phyloP scores from a whole-genome alignment of 2,113 vertebrate genomes.

The Centrocercus urophasianus region DNA sequence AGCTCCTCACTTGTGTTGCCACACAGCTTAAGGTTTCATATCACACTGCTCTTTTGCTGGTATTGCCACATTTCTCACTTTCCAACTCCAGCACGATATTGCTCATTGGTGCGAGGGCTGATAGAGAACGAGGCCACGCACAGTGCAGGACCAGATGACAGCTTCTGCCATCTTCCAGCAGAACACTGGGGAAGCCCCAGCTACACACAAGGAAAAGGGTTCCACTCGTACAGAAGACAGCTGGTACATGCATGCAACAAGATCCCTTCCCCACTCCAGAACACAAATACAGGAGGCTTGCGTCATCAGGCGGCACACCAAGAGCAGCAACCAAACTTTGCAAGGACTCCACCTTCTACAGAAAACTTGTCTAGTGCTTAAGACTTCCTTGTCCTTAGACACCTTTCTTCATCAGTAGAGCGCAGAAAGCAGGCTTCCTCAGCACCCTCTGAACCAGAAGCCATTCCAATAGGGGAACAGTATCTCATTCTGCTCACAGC shows the following conservation, averaged over 20 bases:
- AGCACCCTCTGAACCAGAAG: neutral
- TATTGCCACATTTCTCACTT: fast-evolving
- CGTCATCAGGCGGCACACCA: fast-evolving
- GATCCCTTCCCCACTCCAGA: neutral
- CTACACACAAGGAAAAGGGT: neutral
- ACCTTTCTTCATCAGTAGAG: neutral
- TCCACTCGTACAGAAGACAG: fast-evolving
- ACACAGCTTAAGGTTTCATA: neutral
- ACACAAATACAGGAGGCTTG: fast-evolving
- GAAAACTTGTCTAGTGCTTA: fast-evolving
- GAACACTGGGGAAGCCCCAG: neutral
- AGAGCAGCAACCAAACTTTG: fast-evolving
- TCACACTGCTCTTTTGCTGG: neutral
- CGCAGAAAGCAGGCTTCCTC: neutral
- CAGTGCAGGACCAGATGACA: fast-evolving
- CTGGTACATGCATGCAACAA: fast-evolving
- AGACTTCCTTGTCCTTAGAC: neutral
- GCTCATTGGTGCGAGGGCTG: fast-evolving
- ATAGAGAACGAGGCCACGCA: fast-evolving
- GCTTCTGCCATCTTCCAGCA: no score
- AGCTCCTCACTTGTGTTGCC: neutral
- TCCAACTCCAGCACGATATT: fast-evolving
- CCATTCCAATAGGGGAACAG: fast-evolving
- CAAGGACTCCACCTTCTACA: fast-evolving
- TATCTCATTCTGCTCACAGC: neutral